Evolutionary conservation across 2,888 invertebrate genomes (phyloP).

Genomic region (Drosophila vallismaia): DNA sequence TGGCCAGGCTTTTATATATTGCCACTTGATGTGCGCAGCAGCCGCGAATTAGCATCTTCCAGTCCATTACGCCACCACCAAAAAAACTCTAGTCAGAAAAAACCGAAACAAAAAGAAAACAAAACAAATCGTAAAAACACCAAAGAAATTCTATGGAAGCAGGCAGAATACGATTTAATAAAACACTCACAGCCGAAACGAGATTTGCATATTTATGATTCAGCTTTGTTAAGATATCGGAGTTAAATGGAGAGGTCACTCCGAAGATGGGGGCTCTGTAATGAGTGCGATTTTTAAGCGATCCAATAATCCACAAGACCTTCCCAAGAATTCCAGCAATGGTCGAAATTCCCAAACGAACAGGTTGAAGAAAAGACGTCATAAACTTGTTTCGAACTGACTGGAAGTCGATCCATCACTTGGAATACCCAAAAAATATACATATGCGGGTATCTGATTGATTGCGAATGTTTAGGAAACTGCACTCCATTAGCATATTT

Average conservation of each 20-base stretch:
- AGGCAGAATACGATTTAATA: conserved; percentile 56
- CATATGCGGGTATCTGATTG: conserved; percentile 14
- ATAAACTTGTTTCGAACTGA: conserved; percentile 58
- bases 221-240: conserved; percentile 9
- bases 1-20: conserved; percentile 75
- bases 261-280: conserved; percentile 23
- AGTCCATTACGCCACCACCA: conserved; percentile 60
- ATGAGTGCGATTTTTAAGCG: conserved; percentile 19
- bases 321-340: conserved; percentile 18
- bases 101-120: conserved; percentile 22
- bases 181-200: conserved; percentile 58
- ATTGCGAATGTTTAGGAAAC: conserved; percentile 52
- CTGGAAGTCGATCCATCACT: conserved; percentile 28
- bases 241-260: conserved; percentile 24
- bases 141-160: conserved; percentile 73
- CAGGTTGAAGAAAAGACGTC: conserved; percentile 53
- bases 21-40: conserved; percentile 42
- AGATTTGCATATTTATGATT: conserved; percentile 68
- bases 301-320: conserved; percentile 4
- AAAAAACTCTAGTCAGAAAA: conserved; percentile 35
- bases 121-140: conserved; percentile 30
- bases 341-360: conserved; percentile 18
- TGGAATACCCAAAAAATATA: conserved; percentile 15
- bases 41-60: conserved; percentile 68
- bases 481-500: conserved; percentile 65